A percentile compares a stretch with the other conserved stretches of the same genome.
phyloP scores from a whole-genome alignment of 1,140 invertebrate species.

The Lethocerus indicus region DNA sequence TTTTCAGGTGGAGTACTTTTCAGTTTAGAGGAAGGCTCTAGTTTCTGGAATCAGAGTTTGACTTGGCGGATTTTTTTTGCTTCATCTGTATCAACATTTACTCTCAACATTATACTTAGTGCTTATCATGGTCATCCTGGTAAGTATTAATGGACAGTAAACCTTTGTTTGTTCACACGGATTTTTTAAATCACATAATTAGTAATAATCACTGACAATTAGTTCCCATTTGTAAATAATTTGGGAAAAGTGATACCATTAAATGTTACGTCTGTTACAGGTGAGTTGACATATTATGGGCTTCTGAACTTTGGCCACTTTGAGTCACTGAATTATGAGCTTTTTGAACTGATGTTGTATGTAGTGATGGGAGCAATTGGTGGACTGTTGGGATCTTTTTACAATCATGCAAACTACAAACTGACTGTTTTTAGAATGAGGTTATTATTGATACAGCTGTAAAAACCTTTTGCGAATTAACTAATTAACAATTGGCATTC shows the following conservation, averaged over 20 bases:
- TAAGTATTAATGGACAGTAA: slow-evolving; percentile 29
- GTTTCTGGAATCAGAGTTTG: slow-evolving; percentile 95
- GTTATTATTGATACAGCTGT: too few relatives aligned
- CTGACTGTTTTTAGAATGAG: slow-evolving; percentile 73
- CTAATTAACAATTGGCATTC: too few relatives aligned
- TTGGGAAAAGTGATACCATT: not conserved
- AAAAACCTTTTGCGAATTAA: too few relatives aligned
- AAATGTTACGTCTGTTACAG: slow-evolving; percentile 21
- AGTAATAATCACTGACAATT: not conserved
- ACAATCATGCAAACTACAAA: slow-evolving; percentile 85
- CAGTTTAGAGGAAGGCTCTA: slow-evolving; percentile 94
- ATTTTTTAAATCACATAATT: slow-evolving; percentile 15
- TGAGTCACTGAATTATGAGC: slow-evolving; percentile 65
- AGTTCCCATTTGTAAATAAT: not conserved
- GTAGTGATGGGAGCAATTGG: slow-evolving; percentile 77
- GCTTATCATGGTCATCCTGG: slow-evolving; percentile 75
- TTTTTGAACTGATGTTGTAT: slow-evolving; percentile 85
- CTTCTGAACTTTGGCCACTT: slow-evolving; percentile 96
- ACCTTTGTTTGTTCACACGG: not conserved
- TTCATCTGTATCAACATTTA: slow-evolving; percentile 93
- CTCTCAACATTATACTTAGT: slow-evolving; percentile 79
- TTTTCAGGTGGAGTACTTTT: slow-evolving; percentile 83
- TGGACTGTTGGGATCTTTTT: slow-evolving; percentile 81
- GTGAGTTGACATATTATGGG: slow-evolving; percentile 44
- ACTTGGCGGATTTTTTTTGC: slow-evolving; percentile 98